Evolutionary conservation across 2,888 invertebrate species (phyloP).

Genomic region (Tetramorium bicarinatum): DNA sequence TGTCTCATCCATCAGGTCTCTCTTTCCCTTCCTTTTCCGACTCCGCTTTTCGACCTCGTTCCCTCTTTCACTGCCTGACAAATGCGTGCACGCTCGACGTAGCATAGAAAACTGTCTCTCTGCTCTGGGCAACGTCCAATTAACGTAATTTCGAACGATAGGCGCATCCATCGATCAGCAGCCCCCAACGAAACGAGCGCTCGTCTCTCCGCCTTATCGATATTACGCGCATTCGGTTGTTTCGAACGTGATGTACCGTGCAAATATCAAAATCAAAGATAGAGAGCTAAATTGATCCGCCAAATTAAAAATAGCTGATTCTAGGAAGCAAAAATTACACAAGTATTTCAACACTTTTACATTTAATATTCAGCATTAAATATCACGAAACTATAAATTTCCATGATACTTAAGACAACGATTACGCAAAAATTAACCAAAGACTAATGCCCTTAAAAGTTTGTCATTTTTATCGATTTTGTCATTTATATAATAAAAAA

Average conservation of each 20-base stretch:
- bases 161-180: constrained; percentile 78
- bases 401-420: background rate
- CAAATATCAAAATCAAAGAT: constrained; percentile 25
- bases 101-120: constrained; percentile 79
- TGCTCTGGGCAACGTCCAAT: constrained; percentile 80
- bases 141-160: constrained; percentile 80
- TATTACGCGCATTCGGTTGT: constrained; percentile 14
- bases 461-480: background rate
- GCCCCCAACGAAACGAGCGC: constrained; percentile 58
- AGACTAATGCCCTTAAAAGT: background rate
- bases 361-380: background rate
- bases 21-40: constrained; percentile 3
- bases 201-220: constrained; percentile 43
- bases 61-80: constrained; percentile 61
- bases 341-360: background rate
- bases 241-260: background rate
- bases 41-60: constrained; percentile 20
- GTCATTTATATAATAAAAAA: background rate
- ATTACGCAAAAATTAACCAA: background rate
- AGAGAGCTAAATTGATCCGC: constrained; percentile 1
- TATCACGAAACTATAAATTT: background rate
- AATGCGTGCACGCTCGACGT: constrained; percentile 62
- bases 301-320: background rate
- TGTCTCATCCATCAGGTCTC: constrained; percentile 41
- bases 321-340: background rate